Evolutionary conservation across 2,113 vertebrate genomes (phyloP), one percentile per base, ranked within the genome.

Genomic region (Corynorhinus townsendii): DNA sequence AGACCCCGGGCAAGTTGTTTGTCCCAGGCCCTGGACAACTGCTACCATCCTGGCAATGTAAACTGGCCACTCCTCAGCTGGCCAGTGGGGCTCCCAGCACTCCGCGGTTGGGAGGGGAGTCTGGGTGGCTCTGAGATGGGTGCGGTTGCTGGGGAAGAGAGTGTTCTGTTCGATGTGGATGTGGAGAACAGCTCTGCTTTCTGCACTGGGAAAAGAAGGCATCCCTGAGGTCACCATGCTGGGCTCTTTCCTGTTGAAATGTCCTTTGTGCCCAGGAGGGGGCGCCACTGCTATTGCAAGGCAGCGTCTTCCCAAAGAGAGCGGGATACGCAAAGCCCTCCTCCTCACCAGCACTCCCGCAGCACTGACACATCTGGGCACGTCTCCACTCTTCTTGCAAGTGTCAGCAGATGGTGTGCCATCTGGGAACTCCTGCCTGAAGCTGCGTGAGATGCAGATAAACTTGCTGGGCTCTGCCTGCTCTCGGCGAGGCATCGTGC

Each of bases 271-370:
- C 59, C 71, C 7, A n/a, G 81, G 11, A 43, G 16, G 47, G 38
- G 71, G 35, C 7, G 16, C 30, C 59, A 0, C 10, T 24, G 11
- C 33, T 66, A 43, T 35, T 33, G 33, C 0, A 4, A 77, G 86
- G 45, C 76, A 72, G 87, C 5, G 6, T 24, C 17, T 71, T 76
- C 1, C 33, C 56, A 54, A 14, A 49, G 68, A 28, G 16, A 72
- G 38, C 26, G 30, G 6, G 49, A 2, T 4, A 22, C 33, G 20
- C 10, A 2, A 10, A 40, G 16, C 26, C 62, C 30, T 35, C 75
- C 22, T 14, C 8, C 49, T n/a, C n/a, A 15, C 30, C 0, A 0
- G 43, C 11, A 5, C n/a, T 14, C 3, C 8, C 1, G 45, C 35
- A 76, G 77, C 45, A 3, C 45, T 40, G 45, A 73, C 62, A 35